A percentile compares a stretch with the other conserved stretches of the same genome.
Evolutionary conservation across 2,888 invertebrate species (phyloP).

Genomic region (Himalopsyche japonica): DNA sequence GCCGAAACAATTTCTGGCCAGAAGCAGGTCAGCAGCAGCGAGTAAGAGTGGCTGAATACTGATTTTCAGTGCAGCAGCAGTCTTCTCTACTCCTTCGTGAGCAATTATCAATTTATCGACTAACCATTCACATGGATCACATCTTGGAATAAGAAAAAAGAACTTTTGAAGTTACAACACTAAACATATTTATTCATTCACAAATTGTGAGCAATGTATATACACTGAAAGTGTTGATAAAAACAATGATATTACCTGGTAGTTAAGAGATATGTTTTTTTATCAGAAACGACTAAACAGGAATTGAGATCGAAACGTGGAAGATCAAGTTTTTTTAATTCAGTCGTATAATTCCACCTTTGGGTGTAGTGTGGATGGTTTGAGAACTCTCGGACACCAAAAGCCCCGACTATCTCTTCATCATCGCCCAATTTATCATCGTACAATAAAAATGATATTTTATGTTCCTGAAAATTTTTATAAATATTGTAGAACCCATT

Average conservation of each 20-base stretch:
- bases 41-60: conserved; percentile 69
- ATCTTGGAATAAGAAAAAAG: conserved; percentile 43
- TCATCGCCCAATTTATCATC: conserved; percentile 51
- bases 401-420: conserved; percentile 25
- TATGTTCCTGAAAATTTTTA: conserved; percentile 47
- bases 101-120: conserved; percentile 45
- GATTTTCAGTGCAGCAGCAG: conserved; percentile 53
- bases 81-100: conserved; percentile 50
- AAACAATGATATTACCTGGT: conserved; percentile 48
- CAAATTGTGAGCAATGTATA: no score
- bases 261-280: conserved; percentile 60
- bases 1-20: conserved; percentile 73
- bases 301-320: conserved; percentile 55
- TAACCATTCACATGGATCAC: conserved; percentile 55
- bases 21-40: conserved; percentile 78
- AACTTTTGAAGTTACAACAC: neutral
- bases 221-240: neutral
- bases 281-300: conserved; percentile 61
- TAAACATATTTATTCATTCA: no score
- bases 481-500: neutral
- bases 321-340: conserved; percentile 54
- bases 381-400: conserved; percentile 26
- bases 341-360: conserved; percentile 54
- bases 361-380: conserved; percentile 15
- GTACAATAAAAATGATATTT: conserved; percentile 49